Conservation (phyloP, 2,888 invertebrate species). For the Diogma glabrata region DNA sequence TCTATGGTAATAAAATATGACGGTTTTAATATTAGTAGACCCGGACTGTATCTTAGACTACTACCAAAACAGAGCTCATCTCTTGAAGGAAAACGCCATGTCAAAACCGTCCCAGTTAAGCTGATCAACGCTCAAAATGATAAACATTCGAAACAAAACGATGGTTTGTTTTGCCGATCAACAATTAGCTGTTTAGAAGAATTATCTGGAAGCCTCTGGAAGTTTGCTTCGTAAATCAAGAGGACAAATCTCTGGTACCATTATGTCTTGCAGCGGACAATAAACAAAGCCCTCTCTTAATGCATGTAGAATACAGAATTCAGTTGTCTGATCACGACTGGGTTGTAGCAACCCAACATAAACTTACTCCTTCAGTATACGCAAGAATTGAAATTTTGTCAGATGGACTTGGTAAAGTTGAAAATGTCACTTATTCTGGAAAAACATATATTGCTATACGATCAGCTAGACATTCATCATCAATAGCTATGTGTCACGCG, state of each 20-base stretch:
- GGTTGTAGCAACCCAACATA: no score
- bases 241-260: no score
- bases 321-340: no score
- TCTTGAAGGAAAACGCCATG: neutral
- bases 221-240: no score
- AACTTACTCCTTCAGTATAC: no score
- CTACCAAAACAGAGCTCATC: neutral
- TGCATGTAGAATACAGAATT: no score
- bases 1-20: neutral
- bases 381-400: no score
- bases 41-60: neutral
- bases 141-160: neutral
- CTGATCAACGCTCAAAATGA: neutral
- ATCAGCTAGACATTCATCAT: no score
- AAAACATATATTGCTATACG: neutral
- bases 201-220: no score
- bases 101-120: neutral
- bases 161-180: neutral
- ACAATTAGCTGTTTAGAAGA: constrained; percentile 3
- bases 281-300: no score
- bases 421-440: constrained; percentile 1
- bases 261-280: no score
- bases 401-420: no score
- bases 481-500: neutral
- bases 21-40: neutral